These are phyloP conservation scores for Anadara kagoshimensis DNA, from an alignment of 1,140 invertebrate species.

Conservation along the genomic window DNA sequence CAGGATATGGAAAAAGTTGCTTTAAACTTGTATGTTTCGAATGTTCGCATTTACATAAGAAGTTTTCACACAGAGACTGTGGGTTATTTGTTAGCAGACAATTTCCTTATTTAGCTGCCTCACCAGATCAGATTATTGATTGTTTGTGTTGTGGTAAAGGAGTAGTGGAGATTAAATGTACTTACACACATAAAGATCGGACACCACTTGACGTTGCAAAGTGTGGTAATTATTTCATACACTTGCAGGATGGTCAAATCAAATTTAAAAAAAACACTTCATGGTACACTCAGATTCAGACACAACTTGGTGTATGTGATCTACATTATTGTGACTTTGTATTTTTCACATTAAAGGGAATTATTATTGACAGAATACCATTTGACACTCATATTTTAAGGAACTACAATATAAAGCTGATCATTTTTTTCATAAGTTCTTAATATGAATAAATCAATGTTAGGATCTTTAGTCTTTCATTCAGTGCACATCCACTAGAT, in stretches of 20 bases:
- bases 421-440: constrained; percentile 5
- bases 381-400: constrained; percentile 16
- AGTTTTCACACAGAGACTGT: background rate
- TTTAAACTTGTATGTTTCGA: background rate
- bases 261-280: constrained; percentile 11
- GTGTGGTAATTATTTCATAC: constrained; percentile 17
- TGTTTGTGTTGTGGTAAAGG: constrained; percentile 29
- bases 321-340: constrained; percentile 18
- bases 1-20: constrained; percentile 2
- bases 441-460: background rate
- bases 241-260: background rate
- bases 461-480: too few species aligned
- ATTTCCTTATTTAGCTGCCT: constrained; percentile 14
- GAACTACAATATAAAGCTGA: background rate
- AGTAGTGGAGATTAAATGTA: constrained; percentile 26
- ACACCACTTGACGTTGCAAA: background rate
- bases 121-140: constrained; percentile 15
- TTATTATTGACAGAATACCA: constrained; percentile 25
- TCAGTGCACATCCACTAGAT: too few species aligned
- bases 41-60: background rate
- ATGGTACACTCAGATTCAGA: constrained; percentile 30
- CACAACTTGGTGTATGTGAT: constrained; percentile 25
- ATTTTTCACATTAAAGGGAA: constrained; percentile 18
- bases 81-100: background rate
- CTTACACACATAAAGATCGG: constrained; percentile 14